Base-by-base conservation (phyloP, 2,113 vertebrate genomes). In the Equus przewalskii region DNA sequence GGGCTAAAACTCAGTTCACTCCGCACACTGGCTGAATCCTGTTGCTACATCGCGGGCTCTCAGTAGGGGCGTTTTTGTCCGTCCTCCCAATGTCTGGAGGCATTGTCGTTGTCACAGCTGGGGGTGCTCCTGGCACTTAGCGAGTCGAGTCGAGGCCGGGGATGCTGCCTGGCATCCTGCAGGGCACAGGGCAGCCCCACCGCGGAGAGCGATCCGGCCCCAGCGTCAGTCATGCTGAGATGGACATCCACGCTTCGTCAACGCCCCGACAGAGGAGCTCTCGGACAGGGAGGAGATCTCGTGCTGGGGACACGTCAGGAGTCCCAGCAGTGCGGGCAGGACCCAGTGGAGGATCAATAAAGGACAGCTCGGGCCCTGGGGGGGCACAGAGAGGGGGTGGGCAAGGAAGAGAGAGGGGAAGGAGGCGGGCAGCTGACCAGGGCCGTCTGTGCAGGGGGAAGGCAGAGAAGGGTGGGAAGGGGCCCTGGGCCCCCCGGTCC, bases 241-340 rank as follows among this genome's bases (percentile, higher is more conserved):
- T 8, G 19, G 60, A 15, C n/a, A 3, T 19, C 58, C 8, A 0
- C 5, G 76, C 46, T 64, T 36, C 15, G 41, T 12, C 26, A 36
- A 41, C 0, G 0, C 2, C 24, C 1, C 0, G 4, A 6, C 12
- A 15, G 36, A 49, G 19, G 24, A 21, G 44, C 22, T 2, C 0
- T 54, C 21, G 36, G 49, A 7, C 0, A 0, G 30, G 56, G n/a
- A 80, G 56, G 54, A 11, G 4, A 1, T 5, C 60, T 15, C 1
- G 1, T 1, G 6, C 4, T 13, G 9, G 56, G 75, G 28, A 3
- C 56, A 1, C 0, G 8, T 51, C 22, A 30, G 70, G 49, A 46
- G 24, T 41, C 10, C n/a, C 7, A 1, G 46, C 44, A 5, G 19
- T 8, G 28, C 56, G 54, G 80, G 58, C 65, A 1, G 7, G 86